phyloP scores from a whole-genome alignment of 2,888 invertebrate genomes.

The Aporophyla nigra region DNA sequence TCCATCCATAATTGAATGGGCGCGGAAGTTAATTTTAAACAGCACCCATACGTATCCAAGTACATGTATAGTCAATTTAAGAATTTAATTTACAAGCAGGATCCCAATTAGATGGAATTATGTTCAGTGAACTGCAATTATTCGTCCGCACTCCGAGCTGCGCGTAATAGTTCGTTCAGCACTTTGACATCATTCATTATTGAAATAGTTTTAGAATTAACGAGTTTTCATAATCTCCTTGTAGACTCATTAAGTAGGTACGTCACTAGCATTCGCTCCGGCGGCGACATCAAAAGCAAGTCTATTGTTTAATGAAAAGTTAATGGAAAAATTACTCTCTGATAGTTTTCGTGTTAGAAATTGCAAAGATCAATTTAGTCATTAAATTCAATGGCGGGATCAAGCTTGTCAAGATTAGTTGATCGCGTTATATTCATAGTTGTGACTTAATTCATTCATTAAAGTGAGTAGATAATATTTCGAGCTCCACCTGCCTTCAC shows the following conservation, averaged over 20 bases:
- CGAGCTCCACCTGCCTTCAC: slow-evolving; percentile 32
- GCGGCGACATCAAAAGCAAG: slow-evolving; percentile 18
- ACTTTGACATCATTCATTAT: slow-evolving; percentile 26
- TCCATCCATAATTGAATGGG: neutral
- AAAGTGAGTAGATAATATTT: slow-evolving; percentile 31
- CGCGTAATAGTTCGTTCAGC: neutral
- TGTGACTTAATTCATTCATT: slow-evolving; percentile 17
- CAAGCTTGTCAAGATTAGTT: slow-evolving; percentile 8
- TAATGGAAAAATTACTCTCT: slow-evolving; percentile 30
- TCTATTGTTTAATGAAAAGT: slow-evolving; percentile 26
- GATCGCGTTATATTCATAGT: slow-evolving; percentile 3
- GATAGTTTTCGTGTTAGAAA: slow-evolving; percentile 25
- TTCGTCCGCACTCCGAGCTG: neutral
- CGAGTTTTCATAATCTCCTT: slow-evolving; percentile 30
- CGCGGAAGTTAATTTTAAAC: neutral
- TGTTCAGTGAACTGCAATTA: slow-evolving; percentile 25
- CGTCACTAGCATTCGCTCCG: slow-evolving; percentile 16
- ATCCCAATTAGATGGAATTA: slow-evolving; percentile 8
- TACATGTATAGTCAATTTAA: slow-evolving; percentile 11
- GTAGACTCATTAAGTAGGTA: slow-evolving; percentile 31
- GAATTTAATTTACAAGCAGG: slow-evolving; percentile 15
- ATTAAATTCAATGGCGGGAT: slow-evolving; percentile 27
- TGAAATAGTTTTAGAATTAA: slow-evolving; percentile 31
- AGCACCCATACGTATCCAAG: neutral
- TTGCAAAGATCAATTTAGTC: slow-evolving; percentile 20